These are phyloP conservation scores for Pammene aurita DNA, from an alignment of 2,888 invertebrate genomes.

Conservation along the genomic window DNA sequence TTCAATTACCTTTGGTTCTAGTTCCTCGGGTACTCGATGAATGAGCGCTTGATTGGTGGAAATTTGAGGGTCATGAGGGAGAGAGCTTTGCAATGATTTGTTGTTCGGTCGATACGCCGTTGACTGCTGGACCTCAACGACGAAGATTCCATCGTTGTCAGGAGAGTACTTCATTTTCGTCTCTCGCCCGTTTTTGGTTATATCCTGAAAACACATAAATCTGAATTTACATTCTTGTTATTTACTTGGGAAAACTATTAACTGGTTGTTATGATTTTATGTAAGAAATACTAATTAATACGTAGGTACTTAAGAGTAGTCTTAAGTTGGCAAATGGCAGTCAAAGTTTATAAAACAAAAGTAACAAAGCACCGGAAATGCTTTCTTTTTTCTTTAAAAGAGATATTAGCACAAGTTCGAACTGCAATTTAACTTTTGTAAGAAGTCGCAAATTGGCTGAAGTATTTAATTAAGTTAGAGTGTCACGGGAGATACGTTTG, in stretches of 20 bases:
- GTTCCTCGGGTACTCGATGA: conserved; percentile 73
- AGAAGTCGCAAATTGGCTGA: conserved; percentile 15
- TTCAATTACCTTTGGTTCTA: conserved; percentile 62
- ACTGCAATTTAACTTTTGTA: conserved; percentile 22
- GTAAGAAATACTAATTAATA: background rate
- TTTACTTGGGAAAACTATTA: background rate
- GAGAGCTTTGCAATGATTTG: conserved; percentile 65
- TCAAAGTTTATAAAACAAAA: background rate
- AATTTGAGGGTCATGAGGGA: conserved; percentile 71
- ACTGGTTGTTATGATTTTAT: background rate
- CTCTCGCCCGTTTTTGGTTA: conserved; percentile 87
- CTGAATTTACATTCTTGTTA: background rate
- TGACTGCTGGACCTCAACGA: conserved; percentile 86
- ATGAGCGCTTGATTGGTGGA: conserved; percentile 79
- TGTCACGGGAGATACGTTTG: conserved; percentile 3
- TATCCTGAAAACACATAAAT: conserved; percentile 80
- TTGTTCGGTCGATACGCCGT: conserved; percentile 69
- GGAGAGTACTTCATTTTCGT: conserved; percentile 90
- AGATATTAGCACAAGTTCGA: background rate
- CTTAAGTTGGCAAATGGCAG: background rate
- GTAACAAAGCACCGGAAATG: background rate
- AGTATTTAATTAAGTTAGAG: conserved; percentile 16
- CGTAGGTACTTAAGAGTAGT: too few species aligned
- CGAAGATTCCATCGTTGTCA: conserved; percentile 89
- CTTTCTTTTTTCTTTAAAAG: background rate